phyloP scores from a whole-genome alignment of 23 tunicate genomes.

The Corella eumyota region DNA sequence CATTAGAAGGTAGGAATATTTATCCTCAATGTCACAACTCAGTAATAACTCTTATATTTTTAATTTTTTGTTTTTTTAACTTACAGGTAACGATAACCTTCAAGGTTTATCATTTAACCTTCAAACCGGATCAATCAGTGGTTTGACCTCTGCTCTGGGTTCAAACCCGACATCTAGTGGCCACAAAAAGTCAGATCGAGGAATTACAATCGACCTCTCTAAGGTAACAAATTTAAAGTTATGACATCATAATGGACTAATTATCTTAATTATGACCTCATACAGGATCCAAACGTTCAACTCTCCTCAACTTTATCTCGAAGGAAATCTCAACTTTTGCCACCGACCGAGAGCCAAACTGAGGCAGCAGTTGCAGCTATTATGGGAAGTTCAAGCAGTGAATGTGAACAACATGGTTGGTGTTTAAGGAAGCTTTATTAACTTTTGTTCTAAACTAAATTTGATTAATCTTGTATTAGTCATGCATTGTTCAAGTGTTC shows the following conservation, averaged over 20 bases:
- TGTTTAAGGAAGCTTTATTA: not conserved
- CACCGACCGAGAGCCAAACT: constrained; percentile 53
- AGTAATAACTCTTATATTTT: too few relatives aligned
- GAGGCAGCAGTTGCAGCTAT: constrained; percentile 84
- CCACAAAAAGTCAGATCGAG: constrained; percentile 6
- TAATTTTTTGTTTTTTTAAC: too few relatives aligned
- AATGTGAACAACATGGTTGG: not conserved
- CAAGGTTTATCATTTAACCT: constrained; percentile 64
- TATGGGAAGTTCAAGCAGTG: constrained; percentile 11
- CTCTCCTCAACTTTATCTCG: constrained; percentile 18
- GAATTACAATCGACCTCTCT: constrained; percentile 65
- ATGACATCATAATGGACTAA: too few relatives aligned
- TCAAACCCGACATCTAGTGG: too few relatives aligned
- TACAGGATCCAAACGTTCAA: constrained; percentile 33
- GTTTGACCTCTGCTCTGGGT: constrained; percentile 31
- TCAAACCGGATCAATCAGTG: constrained; percentile 66
- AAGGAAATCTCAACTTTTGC: constrained; percentile 33
- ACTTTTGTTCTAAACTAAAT: not conserved
- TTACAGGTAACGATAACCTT: too few relatives aligned
- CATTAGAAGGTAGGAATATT: constrained; percentile 8
- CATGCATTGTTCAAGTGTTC: not conserved
- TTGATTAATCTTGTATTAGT: not conserved
- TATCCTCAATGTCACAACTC: too few relatives aligned
- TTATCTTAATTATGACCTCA: too few relatives aligned
- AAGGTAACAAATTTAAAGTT: too few relatives aligned